phyloP scores from a whole-genome alignment of 2,888 invertebrate species.

The Parnassius apollo region DNA sequence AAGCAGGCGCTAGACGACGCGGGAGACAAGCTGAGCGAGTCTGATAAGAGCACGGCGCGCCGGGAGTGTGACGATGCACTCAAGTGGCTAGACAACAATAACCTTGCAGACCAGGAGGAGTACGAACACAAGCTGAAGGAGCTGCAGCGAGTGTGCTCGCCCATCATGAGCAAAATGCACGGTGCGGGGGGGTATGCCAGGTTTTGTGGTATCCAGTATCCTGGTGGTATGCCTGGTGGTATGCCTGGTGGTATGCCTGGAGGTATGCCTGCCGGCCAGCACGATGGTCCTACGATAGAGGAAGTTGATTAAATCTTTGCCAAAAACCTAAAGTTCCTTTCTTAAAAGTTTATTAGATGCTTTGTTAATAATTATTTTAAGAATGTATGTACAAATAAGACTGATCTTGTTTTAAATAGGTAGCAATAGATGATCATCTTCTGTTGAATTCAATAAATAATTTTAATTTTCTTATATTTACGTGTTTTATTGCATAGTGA shows the following conservation, averaged over 20 bases:
- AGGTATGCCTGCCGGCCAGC: background rate
- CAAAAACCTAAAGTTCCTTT: background rate
- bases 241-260: constrained; percentile 9
- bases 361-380: background rate
- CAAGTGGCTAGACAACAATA: too few species aligned
- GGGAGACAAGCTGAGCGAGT: too few species aligned
- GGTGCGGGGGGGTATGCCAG: too few species aligned
- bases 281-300: constrained; percentile 24
- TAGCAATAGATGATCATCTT: constrained; percentile 2
- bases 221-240: constrained; percentile 8
- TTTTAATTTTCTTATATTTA: background rate
- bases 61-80: too few species aligned
- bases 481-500: background rate
- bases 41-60: too few species aligned
- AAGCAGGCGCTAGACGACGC: constrained; percentile 37
- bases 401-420: constrained; percentile 6
- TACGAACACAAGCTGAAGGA: too few species aligned
- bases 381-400: constrained; percentile 1
- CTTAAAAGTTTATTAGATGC: background rate
- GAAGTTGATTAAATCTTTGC: constrained; percentile 13
- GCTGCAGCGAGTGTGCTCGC: too few species aligned
- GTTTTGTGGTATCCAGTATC: too few species aligned
- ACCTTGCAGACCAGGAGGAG: too few species aligned
- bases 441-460: background rate
- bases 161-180: too few species aligned